Percentiles rank a stretch among this genome's conserved stretches.
phyloP scores from a whole-genome alignment of 2,113 vertebrate species.

The Polyodon spathula region DNA sequence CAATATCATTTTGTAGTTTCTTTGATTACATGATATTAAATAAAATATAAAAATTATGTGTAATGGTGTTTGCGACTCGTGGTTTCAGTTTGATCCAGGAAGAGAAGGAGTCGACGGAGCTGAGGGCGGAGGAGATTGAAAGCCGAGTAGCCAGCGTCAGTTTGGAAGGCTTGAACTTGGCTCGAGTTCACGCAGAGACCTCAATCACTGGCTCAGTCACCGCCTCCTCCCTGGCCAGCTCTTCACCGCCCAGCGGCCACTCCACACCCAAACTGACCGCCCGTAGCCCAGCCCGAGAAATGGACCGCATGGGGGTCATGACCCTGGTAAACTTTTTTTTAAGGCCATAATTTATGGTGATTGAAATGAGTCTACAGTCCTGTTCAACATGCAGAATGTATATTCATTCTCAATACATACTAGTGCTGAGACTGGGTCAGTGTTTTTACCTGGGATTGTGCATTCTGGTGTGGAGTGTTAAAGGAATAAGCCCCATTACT shows the following conservation, averaged over 20 bases:
- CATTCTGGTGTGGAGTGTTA: too few relatives aligned
- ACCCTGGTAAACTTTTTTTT: constrained; percentile 67
- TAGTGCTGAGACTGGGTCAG: too few relatives aligned
- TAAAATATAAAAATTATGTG: too few relatives aligned
- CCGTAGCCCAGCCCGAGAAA: constrained; percentile 85
- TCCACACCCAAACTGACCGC: constrained; percentile 92
- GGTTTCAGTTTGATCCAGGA: constrained; percentile 84
- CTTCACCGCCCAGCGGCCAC: constrained; percentile 93
- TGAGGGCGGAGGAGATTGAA: constrained; percentile 94
- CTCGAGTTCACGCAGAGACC: constrained; percentile 80
- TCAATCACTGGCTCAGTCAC: constrained; percentile 93
- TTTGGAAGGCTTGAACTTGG: constrained; percentile 89
- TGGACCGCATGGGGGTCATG: constrained; percentile 97
- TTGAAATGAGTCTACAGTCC: too few relatives aligned
- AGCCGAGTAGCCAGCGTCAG: constrained; percentile 93
- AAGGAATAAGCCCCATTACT: too few relatives aligned
- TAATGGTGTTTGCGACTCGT: neutral
- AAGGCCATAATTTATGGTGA: neutral
- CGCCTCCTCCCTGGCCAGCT: constrained; percentile 87
- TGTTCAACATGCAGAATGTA: too few relatives aligned
- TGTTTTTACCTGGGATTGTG: too few relatives aligned
- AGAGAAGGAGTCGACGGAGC: constrained; percentile 95
- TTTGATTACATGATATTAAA: too few relatives aligned
- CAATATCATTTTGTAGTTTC: too few relatives aligned
- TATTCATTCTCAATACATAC: too few relatives aligned